Conservation (phyloP, 2,888 invertebrate genomes). For the Dione vanillae region DNA sequence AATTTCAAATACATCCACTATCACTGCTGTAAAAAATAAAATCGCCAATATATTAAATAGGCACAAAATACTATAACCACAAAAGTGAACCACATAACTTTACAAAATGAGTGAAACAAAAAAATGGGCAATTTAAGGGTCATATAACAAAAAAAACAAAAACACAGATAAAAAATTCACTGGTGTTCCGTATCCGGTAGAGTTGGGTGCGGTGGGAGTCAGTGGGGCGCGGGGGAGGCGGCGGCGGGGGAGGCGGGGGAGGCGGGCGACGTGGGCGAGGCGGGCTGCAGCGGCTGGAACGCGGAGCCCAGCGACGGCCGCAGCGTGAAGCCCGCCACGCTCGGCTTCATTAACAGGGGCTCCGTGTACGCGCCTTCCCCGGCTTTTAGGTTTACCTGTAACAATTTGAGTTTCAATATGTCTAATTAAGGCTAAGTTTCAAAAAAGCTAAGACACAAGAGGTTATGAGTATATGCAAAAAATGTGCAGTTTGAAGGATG, state of each 20-base stretch:
- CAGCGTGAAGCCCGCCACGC: slow-evolving; percentile 88
- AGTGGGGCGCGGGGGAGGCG: slow-evolving; percentile 41
- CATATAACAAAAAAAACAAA: background rate
- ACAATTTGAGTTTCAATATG: background rate
- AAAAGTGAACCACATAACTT: background rate
- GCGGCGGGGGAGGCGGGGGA: slow-evolving; percentile 47
- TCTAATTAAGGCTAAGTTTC: no score
- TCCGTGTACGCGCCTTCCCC: slow-evolving; percentile 73
- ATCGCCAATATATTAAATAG: background rate
- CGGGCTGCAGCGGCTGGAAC: slow-evolving; percentile 88
- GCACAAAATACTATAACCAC: background rate
- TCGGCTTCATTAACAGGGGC: slow-evolving; percentile 83
- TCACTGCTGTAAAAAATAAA: no score
- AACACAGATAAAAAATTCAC: background rate
- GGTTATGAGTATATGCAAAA: no score
- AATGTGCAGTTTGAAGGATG: no score
- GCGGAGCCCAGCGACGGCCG: slow-evolving; percentile 92
- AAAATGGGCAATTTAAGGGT: background rate
- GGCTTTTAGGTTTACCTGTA: slow-evolving; percentile 86
- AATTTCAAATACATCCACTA: background rate
- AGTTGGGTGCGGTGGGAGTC: slow-evolving; percentile 18
- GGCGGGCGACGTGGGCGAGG: slow-evolving; percentile 47
- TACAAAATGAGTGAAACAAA: no score
- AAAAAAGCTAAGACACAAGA: no score
- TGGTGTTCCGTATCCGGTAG: background rate